Conservation (phyloP, 2,888 invertebrate species). For the Thysanoteuthis rhombus region DNA sequence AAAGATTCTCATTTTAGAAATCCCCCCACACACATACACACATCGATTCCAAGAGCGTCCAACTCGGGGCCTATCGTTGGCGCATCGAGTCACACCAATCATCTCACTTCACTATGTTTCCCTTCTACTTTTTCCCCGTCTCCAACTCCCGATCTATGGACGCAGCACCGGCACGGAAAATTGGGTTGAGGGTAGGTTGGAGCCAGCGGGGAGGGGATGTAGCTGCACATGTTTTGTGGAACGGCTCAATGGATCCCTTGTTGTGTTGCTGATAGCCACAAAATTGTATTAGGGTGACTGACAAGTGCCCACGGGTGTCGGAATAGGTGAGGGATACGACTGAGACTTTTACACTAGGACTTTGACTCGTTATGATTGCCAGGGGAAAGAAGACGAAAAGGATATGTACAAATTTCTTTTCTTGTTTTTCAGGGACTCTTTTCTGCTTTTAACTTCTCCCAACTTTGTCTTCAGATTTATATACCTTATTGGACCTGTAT, state of each 20-base stretch:
- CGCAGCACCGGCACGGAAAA: no score
- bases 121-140: no score
- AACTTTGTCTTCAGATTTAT: background rate
- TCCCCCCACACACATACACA: background rate
- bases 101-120: no score
- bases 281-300: background rate
- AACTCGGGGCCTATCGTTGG: background rate
- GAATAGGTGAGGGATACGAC: background rate
- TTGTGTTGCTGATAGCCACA: background rate
- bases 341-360: background rate
- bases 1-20: background rate
- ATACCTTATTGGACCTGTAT: background rate
- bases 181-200: background rate
- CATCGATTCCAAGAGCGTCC: background rate
- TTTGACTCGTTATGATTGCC: background rate
- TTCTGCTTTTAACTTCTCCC: background rate
- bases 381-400: background rate
- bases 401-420: background rate
- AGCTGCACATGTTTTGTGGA: background rate
- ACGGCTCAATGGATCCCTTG: background rate
- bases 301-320: background rate
- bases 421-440: background rate
- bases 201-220: background rate
- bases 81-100: background rate
- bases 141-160: no score